These are phyloP conservation scores for Pandemis corylana DNA, from an alignment of 2,888 invertebrate species.

Conservation along the genomic window DNA sequence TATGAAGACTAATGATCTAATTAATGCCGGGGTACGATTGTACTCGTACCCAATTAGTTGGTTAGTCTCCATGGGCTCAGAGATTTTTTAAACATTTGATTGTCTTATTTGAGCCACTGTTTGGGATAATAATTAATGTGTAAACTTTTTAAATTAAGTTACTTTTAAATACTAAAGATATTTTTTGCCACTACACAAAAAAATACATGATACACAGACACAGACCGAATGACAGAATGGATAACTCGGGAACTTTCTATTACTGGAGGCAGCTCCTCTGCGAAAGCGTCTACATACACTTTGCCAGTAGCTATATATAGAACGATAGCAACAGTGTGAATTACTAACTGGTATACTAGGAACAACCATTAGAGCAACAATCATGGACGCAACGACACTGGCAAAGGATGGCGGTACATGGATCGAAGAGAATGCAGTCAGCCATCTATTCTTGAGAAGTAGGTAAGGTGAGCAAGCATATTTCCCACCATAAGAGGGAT, in stretches of 20 bases:
- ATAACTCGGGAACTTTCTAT: background rate
- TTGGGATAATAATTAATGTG: background rate
- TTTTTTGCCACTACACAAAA: no score
- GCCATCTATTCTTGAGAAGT: background rate
- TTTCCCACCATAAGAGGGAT: background rate
- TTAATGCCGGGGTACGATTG: constrained; percentile 27
- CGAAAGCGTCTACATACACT: background rate
- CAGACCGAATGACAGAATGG: background rate
- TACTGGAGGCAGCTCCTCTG: no score
- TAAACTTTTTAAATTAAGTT: background rate
- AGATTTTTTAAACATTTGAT: background rate
- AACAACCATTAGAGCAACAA: background rate
- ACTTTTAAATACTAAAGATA: background rate
- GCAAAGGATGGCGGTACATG: background rate
- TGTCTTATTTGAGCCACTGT: background rate
- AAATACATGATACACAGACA: no score
- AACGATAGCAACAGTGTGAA: background rate
- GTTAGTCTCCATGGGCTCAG: constrained; percentile 11
- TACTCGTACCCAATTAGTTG: constrained; percentile 23
- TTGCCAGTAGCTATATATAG: background rate
- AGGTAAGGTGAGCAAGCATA: background rate
- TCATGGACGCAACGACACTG: background rate
- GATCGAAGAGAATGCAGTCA: background rate
- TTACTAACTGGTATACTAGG: background rate
- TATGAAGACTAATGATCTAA: constrained; percentile 42